Base-by-base conservation (phyloP, 1,140 invertebrate genomes). In the Acromyrmex charruanus region DNA sequence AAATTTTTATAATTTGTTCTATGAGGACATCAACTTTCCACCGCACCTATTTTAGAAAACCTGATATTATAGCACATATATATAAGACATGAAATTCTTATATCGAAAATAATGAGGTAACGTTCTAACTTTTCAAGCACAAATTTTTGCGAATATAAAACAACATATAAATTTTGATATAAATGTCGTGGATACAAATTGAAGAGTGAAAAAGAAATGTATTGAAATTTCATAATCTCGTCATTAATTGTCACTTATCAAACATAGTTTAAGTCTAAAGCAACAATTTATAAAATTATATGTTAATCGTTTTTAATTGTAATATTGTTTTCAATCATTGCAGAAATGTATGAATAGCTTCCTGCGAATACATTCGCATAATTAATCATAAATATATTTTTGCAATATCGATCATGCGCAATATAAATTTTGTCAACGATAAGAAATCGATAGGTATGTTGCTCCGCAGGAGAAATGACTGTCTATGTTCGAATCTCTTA, bases 361-460 rank as follows among this genome's bases (percentile, higher is more conserved):
- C 7, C 14, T n/a, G 3, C 55, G 7, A 80, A 5, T 80, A 6
- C 9, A 18, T 3, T 31, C 7, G n/a, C 7, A 4, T 18, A 68
- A 51, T 3, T 9, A 25, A 49, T 69, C 28, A 55, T 9, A 58
- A 16, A 9, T 59, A 61, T 18, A 10, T 59, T 82, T 14, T 28
- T 49, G n/a, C 59, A 44, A 87, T 86, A 89, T 58, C 12, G 14
- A 59, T 58, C 51, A 88, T 71, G 58, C 28, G 7, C 25, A 12
- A 65, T 55, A 58, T 84, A 84, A 87, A 84, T 58, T 89, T 89
- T 84, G 77, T 69, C 63, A 82, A 87, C 80, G 72, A 90, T 89
- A 87, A 87, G 59, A 9, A 58, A 89, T 84, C 89, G 84, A 79
- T 74, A 35, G 31, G 31, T 35, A 28, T 21, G 72, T 81, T n/a